Evolutionary conservation across 2,113 vertebrate species (phyloP), one percentile per base, ranked within the genome.

Genomic region (Synodontis membranacea): DNA sequence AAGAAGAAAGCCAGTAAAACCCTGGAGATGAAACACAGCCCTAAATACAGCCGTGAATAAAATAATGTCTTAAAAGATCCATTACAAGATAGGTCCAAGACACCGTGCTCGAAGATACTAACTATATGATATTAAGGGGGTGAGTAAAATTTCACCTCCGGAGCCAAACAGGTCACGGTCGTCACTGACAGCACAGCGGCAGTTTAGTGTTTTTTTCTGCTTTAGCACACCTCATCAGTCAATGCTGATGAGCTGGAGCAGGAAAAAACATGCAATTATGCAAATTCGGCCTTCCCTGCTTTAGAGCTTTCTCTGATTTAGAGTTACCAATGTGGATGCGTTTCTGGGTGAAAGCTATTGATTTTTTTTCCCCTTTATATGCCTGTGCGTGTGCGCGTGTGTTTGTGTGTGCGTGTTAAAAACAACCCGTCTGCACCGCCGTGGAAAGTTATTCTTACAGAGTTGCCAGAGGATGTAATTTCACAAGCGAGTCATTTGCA

Each of bases 391-490:
- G 72, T 46, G 70, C 48, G 28, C 52, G 75, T 52, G 75, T 52
- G 75, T 78, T 15, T 39, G 25, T 58, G 48, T 79, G 15, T 37
- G 17, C 37, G n/a, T 52, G 42, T 39, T 70, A 19, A 37, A 70
- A 83, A 70, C 82, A 54, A 28, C 44, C 82, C n/a, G 39, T 46
- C 56, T 31, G 39, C 54, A n/a, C 23, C 3, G 42, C 81, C 42
- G 50, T 34, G 17, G 42, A 82, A 82, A 34, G n/a, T 48, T 82
- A 48, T 48, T 82, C 60, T 48, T 62, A 17, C 56, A 31, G 42
- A 34, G 44, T 72, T 42, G 82, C 82, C 82, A 84, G 66, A 84
- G 82, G 82, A 70, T 72, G 82, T 84, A 84, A 84, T 84, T 84
- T 84, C 66, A 50, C 62, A 37, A 70, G 44, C 11, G 66, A 72